Evolutionary conservation across 2,113 vertebrate genomes (phyloP).

Genomic region (Geococcyx californianus): DNA sequence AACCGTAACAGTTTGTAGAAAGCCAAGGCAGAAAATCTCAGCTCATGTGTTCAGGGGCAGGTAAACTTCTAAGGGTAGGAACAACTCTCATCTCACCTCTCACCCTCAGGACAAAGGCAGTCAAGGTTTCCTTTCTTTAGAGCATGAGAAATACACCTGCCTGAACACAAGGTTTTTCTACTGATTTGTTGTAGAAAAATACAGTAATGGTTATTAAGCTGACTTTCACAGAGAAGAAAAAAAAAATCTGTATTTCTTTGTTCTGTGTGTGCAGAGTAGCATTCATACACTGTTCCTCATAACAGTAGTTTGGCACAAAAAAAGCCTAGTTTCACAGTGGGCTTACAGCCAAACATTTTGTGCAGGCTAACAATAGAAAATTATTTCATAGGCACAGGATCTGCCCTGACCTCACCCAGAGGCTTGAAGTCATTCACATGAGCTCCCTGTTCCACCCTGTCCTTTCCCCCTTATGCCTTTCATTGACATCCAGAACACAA

Average conservation of each 20-base stretch:
- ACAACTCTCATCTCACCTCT: not conserved
- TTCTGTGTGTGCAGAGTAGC: not conserved
- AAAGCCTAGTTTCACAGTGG: not conserved
- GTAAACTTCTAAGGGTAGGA: not conserved
- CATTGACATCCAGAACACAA: not conserved
- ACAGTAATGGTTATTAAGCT: not conserved
- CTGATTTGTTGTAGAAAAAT: not conserved
- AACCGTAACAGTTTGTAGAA: not conserved
- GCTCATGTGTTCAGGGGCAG: not conserved
- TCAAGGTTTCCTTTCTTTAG: not conserved
- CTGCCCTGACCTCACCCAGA: constrained; percentile 44
- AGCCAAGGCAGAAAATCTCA: not conserved
- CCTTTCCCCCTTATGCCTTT: constrained; percentile 9
- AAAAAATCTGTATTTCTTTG: constrained; percentile 30
- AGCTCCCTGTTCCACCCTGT: not conserved
- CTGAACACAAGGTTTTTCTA: not conserved
- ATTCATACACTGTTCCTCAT: not conserved
- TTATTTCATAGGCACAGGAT: constrained; percentile 57
- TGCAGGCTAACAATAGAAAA: constrained; percentile 58
- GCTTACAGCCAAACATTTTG: constrained; percentile 53
- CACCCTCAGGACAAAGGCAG: not conserved
- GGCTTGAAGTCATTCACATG: not conserved
- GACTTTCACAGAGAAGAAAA: not conserved
- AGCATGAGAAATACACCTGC: not conserved
- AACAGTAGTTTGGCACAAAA: constrained; percentile 9